phyloP scores from a whole-genome alignment of 2,888 invertebrate species.

The Tanypteryx hageni region DNA sequence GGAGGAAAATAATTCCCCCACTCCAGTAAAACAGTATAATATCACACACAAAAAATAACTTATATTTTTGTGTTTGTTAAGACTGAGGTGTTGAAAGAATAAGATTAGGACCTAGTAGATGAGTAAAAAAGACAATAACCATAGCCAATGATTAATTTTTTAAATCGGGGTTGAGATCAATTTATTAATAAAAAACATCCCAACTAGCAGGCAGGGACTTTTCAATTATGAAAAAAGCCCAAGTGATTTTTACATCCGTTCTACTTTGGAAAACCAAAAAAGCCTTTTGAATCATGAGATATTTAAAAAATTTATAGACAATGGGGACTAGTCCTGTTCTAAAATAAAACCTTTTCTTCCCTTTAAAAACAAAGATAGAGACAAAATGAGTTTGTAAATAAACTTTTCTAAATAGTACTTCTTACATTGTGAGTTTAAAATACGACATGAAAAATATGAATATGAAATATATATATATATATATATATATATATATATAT shows the following conservation, averaged over 20 bases:
- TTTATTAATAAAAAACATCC: slow-evolving; percentile 43
- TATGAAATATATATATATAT: too few relatives aligned
- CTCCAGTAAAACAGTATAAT: not conserved
- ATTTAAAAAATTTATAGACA: slow-evolving; percentile 29
- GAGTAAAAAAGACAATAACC: slow-evolving; percentile 54
- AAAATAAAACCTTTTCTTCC: slow-evolving; percentile 11
- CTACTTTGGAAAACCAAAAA: slow-evolving; percentile 33
- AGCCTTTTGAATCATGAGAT: slow-evolving; percentile 57
- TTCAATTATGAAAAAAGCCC: slow-evolving; percentile 41
- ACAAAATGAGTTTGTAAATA: slow-evolving; percentile 53
- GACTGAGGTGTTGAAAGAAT: slow-evolving; percentile 53
- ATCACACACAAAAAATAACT: slow-evolving; percentile 51
- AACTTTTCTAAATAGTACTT: slow-evolving; percentile 55
- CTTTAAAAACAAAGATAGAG: not conserved
- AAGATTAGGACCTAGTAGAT: slow-evolving; percentile 45
- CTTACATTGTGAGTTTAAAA: slow-evolving; percentile 26
- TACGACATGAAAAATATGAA: not conserved
- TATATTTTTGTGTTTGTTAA: slow-evolving; percentile 63
- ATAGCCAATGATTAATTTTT: slow-evolving; percentile 51
- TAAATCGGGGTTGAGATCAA: slow-evolving; percentile 46
- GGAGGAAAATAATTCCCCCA: not conserved
- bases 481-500: too few relatives aligned
- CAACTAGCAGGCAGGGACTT: slow-evolving; percentile 52
- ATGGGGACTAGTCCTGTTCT: slow-evolving; percentile 27
- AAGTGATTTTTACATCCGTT: slow-evolving; percentile 57